These are phyloP conservation scores for Cartodere bifasciata DNA, from an alignment of 2,888 invertebrate species.

Conservation along the genomic window DNA sequence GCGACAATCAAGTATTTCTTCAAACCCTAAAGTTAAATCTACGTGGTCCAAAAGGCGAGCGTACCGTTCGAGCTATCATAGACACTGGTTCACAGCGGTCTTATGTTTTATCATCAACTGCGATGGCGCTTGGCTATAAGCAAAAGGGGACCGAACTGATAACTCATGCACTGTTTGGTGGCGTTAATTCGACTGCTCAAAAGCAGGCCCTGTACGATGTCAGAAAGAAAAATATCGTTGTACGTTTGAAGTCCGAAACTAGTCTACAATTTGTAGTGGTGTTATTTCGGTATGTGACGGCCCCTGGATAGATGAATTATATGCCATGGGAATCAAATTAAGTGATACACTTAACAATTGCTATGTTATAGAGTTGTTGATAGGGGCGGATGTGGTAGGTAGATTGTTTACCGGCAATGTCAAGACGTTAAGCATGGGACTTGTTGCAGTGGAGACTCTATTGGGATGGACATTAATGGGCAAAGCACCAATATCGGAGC, in stretches of 20 bases:
- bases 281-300: background rate
- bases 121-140: too few relatives aligned
- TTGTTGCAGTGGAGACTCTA: slow-evolving; percentile 18
- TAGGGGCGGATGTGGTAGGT: slow-evolving; percentile 2
- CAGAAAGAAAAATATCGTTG: too few relatives aligned
- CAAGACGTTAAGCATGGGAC: slow-evolving; percentile 15
- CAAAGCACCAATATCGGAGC: too few relatives aligned
- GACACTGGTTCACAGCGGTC: too few relatives aligned
- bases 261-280: background rate
- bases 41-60: too few relatives aligned
- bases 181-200: too few relatives aligned
- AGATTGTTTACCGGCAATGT: slow-evolving; percentile 1
- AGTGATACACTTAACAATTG: background rate
- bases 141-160: too few relatives aligned
- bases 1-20: too few relatives aligned
- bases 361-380: background rate
- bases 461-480: slow-evolving; percentile 22
- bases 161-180: slow-evolving; percentile 7
- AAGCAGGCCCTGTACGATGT: too few relatives aligned
- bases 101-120: too few relatives aligned
- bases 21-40: too few relatives aligned
- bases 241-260: background rate
- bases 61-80: too few relatives aligned
- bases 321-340: background rate
- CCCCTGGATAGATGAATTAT: slow-evolving; percentile 1